These are phyloP conservation scores for Acanthaster planci DNA, from an alignment of 35 echinoderm and acorn worm genomes.

Conservation along the genomic window DNA sequence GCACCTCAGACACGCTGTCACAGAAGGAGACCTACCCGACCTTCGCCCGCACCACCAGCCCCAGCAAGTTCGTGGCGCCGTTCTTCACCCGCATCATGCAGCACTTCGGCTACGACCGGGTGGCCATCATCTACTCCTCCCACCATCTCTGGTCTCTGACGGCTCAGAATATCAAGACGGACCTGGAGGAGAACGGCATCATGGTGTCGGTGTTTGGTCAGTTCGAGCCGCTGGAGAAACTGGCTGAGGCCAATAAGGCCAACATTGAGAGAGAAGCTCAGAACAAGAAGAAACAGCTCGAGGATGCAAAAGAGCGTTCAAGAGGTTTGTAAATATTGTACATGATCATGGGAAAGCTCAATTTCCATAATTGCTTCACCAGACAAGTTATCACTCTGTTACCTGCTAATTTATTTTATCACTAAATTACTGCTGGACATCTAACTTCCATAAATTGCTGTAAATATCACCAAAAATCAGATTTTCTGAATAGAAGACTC, in stretches of 20 bases:
- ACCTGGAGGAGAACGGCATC: slow-evolving; percentile 6
- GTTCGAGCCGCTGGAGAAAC: slow-evolving; percentile 38
- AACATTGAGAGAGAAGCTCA: neutral
- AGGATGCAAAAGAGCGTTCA: neutral
- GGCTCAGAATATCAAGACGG: neutral
- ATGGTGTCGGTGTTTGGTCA: neutral
- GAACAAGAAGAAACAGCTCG: slow-evolving; percentile 9
- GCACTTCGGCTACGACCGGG: slow-evolving; percentile 8
- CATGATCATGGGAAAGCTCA: neutral
- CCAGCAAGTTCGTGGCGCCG: slow-evolving; percentile 14
- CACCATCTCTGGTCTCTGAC: slow-evolving; percentile 34
- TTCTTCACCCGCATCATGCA: slow-evolving; percentile 34
- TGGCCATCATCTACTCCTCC: slow-evolving; percentile 38
- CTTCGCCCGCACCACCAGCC: slow-evolving; percentile 30
- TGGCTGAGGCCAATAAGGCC: neutral
- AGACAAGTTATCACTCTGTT: no score
- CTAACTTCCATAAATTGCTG: no score
- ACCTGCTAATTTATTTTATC: no score
- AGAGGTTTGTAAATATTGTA: slow-evolving; percentile 11
- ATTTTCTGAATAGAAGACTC: no score
- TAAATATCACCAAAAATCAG: no score
- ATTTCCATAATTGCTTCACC: no score
- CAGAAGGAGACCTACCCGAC: slow-evolving; percentile 69
- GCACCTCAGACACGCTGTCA: slow-evolving; percentile 50
- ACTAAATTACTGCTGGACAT: no score